phyloP scores from a whole-genome alignment of 2,113 vertebrate species.

The Solea solea region DNA sequence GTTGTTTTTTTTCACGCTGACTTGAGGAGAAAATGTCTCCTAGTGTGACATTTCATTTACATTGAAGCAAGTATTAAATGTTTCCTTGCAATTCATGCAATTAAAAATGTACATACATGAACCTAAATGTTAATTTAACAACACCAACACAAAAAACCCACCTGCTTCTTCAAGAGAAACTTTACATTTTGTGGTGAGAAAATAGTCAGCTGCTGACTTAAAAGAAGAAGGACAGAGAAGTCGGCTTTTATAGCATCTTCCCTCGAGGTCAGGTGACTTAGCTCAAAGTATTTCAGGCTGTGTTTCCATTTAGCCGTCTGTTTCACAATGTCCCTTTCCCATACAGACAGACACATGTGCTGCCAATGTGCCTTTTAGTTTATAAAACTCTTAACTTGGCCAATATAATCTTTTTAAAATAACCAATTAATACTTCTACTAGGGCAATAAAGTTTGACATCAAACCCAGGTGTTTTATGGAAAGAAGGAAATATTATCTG shows the following conservation, averaged over 20 bases:
- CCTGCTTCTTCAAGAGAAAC: conserved; percentile 37
- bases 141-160: background rate
- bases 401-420: conserved; percentile 82
- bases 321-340: conserved; percentile 64
- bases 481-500: conserved; percentile 74
- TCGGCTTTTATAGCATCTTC: conserved; percentile 56
- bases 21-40: background rate
- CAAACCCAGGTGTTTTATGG: conserved; percentile 79
- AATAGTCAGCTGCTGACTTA: background rate
- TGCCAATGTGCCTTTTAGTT: conserved; percentile 76
- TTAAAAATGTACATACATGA: background rate
- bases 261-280: conserved; percentile 37
- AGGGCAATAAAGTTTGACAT: conserved; percentile 80
- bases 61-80: background rate
- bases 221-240: background rate
- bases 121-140: background rate
- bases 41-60: conserved; percentile 20
- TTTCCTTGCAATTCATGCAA: background rate
- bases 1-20: conserved; percentile 41
- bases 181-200: background rate
- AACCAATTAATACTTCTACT: conserved; percentile 81
- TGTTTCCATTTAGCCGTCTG: conserved; percentile 63
- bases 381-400: conserved; percentile 75
- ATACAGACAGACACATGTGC: conserved; percentile 72
- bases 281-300: conserved; percentile 60